These are phyloP conservation scores for Theristicus caerulescens DNA, from an alignment of 2,113 vertebrate genomes.

Conservation along the genomic window DNA sequence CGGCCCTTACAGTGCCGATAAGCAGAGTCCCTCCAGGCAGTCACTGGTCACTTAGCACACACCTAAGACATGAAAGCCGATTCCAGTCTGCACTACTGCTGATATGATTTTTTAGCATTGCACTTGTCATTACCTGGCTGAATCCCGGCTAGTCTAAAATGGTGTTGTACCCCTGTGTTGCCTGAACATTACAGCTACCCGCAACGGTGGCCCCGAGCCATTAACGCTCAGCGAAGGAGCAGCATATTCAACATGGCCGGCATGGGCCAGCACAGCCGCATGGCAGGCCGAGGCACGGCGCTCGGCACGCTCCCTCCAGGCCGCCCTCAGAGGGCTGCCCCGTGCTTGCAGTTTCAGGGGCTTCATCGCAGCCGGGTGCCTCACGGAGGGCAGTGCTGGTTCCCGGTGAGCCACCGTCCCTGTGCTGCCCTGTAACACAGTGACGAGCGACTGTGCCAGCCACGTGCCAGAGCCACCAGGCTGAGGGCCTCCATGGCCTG, in stretches of 20 bases:
- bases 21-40: neutral
- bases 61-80: too few species aligned
- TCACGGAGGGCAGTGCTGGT: too few species aligned
- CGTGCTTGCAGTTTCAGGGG: neutral
- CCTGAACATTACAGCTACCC: neutral
- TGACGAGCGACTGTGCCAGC: neutral
- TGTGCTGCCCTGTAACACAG: too few species aligned
- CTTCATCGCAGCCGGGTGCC: neutral
- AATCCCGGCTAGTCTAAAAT: neutral
- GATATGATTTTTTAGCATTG: neutral
- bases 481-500: neutral
- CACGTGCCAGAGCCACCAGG: neutral
- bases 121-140: neutral
- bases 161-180: too few species aligned
- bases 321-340: neutral
- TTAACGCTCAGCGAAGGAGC: fast-evolving
- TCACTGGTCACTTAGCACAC: neutral
- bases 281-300: neutral
- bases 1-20: neutral
- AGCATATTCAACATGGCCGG: fast-evolving
- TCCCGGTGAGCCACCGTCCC: fast-evolving
- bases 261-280: neutral
- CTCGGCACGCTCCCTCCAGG: neutral
- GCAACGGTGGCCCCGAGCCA: neutral
- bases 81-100: neutral